Percentiles rank a stretch among this genome's conserved stretches.
These are phyloP conservation scores for Polydrusus pterygomalis DNA, from an alignment of 2,888 invertebrate species.

Conservation along the genomic window DNA sequence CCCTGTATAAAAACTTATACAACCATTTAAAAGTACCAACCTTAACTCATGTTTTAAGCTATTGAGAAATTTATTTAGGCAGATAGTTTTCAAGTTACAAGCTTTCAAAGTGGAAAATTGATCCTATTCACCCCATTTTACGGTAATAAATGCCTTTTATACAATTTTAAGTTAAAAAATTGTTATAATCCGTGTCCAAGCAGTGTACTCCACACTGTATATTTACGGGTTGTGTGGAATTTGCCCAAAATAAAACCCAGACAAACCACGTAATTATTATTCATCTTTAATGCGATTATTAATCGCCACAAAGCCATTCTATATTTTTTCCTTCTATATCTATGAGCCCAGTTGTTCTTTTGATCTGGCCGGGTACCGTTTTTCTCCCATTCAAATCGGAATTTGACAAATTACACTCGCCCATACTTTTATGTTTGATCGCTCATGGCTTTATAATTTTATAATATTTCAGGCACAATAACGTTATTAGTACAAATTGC, in stretches of 20 bases:
- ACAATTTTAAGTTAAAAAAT: no score
- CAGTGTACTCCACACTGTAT: not conserved
- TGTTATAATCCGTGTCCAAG: not conserved
- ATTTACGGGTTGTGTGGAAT: not conserved
- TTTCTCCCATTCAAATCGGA: slow-evolving; percentile 12
- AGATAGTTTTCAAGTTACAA: no score
- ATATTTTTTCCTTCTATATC: no score
- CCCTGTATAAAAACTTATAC: no score
- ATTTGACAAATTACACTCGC: slow-evolving; percentile 12
- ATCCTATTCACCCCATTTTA: no score
- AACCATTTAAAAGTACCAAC: no score
- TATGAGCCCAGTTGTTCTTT: slow-evolving; percentile 3
- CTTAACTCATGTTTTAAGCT: no score
- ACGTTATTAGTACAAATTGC: slow-evolving; percentile 36
- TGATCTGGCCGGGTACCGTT: slow-evolving; percentile 7
- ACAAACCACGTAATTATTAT: not conserved
- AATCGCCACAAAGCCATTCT: no score
- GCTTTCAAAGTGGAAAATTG: no score
- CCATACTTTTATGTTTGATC: not conserved
- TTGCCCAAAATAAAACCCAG: not conserved
- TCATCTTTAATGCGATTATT: no score
- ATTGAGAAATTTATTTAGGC: no score
- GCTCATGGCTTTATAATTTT: not conserved
- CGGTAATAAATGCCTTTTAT: no score
- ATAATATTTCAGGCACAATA: slow-evolving; percentile 11